Evolutionary conservation across 1,140 invertebrate species (phyloP), one percentile per base, ranked within the genome.

Genomic region (Atta cephalotes): DNA sequence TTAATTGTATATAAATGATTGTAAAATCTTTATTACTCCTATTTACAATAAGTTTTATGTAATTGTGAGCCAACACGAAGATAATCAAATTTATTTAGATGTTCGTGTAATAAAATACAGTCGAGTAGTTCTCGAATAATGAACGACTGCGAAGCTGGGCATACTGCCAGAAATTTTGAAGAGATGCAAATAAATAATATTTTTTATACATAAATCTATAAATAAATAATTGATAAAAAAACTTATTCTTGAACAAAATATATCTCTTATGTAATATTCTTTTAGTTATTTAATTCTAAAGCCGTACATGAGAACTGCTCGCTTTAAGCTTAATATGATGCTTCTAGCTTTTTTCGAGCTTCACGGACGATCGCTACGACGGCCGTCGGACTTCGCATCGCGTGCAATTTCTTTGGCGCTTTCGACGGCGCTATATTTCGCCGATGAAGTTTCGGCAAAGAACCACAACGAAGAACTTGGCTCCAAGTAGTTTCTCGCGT

Each of bases 351-450:
- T 84, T 76, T 84, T 62, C 70, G 45, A 49, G 68, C 68, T 82
- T 84, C 70, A 4, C 39, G 25, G 39, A 45, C 56, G 68, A 74
- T 74, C 68, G 62, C 18, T 63, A 56, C 28, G 3, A 31, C 66
- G 9, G 65, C 70, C 51, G 51, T 10, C n/a, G 53, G 58, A 74
- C 76, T 70, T 86, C 28, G 16, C 45, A 45, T 60, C 53, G 31
- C 65, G 74, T 51, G 71, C 63, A 80, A 74, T 70, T 86, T 86
- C 82, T 76, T 76, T 62, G 68, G 53, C 53, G 53, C 74, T 71
- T 62, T 86, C 66, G 72, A 86, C 87, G 74, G 49, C 74, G 60
- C 82, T 84, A 89, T 89, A 80, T 70, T 76, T 84, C 28, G 80
- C 16, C 49, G 81, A 9, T 39, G 10, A 78, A 89, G 65, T 89